phyloP scores from a whole-genome alignment of 2,888 invertebrate species.

The Osedax frankpressi region DNA sequence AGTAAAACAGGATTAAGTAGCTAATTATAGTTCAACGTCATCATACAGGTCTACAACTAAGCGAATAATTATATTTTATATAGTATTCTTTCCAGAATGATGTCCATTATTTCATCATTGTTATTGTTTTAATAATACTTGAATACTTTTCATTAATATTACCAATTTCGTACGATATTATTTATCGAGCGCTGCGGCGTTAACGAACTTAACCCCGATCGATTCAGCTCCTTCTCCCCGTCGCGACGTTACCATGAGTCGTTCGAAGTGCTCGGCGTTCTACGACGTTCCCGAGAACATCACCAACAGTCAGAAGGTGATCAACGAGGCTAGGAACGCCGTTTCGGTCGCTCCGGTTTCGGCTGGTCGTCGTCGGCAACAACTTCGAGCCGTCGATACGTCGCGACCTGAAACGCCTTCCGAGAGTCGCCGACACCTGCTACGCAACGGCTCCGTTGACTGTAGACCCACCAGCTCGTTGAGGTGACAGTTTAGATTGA shows the following conservation, averaged over 20 bases:
- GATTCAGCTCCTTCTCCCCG: background rate
- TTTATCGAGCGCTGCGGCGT: too few species aligned
- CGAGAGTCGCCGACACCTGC: background rate
- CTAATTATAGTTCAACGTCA: too few species aligned
- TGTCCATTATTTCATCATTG: too few species aligned
- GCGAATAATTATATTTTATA: too few species aligned
- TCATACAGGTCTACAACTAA: too few species aligned
- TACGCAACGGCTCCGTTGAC: background rate
- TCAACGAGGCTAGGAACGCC: background rate
- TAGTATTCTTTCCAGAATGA: too few species aligned
- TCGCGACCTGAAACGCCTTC: background rate
- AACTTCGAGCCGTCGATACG: background rate
- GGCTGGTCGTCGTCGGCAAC: background rate
- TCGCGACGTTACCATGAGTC: background rate
- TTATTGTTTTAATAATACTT: too few species aligned
- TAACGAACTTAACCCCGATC: too few species aligned
- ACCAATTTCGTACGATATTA: too few species aligned
- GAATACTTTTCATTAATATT: too few species aligned
- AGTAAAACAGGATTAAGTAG: too few species aligned
- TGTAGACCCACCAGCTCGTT: background rate
- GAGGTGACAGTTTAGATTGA: too few species aligned
- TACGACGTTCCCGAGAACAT: background rate
- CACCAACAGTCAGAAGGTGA: background rate
- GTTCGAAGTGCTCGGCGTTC: background rate
- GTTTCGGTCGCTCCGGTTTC: background rate